Evolutionary conservation across 2,888 invertebrate genomes (phyloP).

Genomic region (Elmis aenea): DNA sequence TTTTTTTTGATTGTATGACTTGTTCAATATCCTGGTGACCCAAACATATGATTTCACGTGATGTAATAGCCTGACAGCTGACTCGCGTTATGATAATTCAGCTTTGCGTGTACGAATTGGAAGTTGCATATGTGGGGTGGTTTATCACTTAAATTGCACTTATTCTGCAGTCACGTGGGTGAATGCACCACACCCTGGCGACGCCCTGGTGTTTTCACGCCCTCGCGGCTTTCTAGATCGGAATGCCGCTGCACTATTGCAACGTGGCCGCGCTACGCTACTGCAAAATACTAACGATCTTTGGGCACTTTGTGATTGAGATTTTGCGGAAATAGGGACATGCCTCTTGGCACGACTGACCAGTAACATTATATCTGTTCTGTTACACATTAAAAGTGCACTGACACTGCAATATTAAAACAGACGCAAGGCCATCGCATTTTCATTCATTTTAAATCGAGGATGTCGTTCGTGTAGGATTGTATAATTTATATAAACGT

Average conservation of each 20-base stretch:
- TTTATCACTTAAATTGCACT: too few relatives aligned
- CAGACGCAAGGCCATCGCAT: conserved; percentile 12
- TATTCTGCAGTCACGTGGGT: conserved; percentile 23
- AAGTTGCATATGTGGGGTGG: too few relatives aligned
- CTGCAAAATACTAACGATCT: too few relatives aligned
- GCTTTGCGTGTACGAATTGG: too few relatives aligned
- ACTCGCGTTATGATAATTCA: too few relatives aligned
- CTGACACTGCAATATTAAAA: conserved; percentile 9
- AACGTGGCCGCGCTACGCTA: conserved; percentile 10
- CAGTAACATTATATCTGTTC: conserved; percentile 3
- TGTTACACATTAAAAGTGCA: conserved; percentile 11
- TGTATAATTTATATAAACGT: too few relatives aligned
- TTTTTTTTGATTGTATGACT: conserved; percentile 8
- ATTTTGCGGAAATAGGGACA: too few relatives aligned
- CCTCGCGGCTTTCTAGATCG: conserved; percentile 26
- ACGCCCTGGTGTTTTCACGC: conserved; percentile 27
- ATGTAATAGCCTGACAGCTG: conserved; percentile 17
- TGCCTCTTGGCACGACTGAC: too few relatives aligned
- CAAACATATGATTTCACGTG: conserved; percentile 15
- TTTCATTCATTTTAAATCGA: conserved; percentile 11
- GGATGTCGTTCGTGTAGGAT: conserved; percentile 8
- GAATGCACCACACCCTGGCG: conserved; percentile 29
- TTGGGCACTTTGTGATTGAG: too few relatives aligned
- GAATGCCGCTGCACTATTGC: conserved; percentile 14
- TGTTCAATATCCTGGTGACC: conserved; percentile 1